phyloP scores from a whole-genome alignment of 1,140 invertebrate genomes.

The Lepidostoma basale region DNA sequence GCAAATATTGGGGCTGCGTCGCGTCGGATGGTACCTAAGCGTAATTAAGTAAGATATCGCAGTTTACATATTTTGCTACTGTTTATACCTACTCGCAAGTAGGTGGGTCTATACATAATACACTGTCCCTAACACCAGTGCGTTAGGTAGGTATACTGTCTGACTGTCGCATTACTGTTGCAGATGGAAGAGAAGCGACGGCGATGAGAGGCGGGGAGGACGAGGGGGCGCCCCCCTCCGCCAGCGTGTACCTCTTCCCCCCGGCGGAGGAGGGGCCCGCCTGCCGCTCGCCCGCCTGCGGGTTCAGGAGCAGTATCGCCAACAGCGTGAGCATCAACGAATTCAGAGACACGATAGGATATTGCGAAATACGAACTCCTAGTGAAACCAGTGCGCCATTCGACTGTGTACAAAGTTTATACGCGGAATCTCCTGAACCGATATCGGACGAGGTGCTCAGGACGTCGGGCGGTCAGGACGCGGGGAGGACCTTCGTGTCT shows the following conservation, averaged over 20 bases:
- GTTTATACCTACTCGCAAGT: no score
- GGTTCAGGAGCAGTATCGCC: not conserved
- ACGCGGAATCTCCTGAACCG: not conserved
- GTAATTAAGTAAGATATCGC: no score
- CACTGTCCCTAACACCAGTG: no score
- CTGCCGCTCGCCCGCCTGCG: no score
- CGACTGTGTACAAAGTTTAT: not conserved
- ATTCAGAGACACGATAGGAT: slow-evolving; percentile 28
- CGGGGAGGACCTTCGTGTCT: slow-evolving; percentile 6
- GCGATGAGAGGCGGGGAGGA: not conserved
- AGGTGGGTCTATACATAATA: no score
- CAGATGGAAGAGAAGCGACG: not conserved
- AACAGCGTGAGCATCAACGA: slow-evolving; percentile 16
- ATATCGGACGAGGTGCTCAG: not conserved
- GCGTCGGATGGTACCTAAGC: no score
- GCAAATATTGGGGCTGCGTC: no score
- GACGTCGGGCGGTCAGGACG: not conserved
- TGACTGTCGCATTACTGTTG: no score
- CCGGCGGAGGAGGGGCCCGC: no score
- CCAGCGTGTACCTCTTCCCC: not conserved
- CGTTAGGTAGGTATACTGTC: no score
- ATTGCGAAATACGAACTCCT: slow-evolving; percentile 6
- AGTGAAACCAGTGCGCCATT: not conserved
- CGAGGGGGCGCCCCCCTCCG: no score
- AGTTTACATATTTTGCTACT: no score